Conservation (phyloP, 2,797 vertebrate species). For the Dallia pectoralis region DNA sequence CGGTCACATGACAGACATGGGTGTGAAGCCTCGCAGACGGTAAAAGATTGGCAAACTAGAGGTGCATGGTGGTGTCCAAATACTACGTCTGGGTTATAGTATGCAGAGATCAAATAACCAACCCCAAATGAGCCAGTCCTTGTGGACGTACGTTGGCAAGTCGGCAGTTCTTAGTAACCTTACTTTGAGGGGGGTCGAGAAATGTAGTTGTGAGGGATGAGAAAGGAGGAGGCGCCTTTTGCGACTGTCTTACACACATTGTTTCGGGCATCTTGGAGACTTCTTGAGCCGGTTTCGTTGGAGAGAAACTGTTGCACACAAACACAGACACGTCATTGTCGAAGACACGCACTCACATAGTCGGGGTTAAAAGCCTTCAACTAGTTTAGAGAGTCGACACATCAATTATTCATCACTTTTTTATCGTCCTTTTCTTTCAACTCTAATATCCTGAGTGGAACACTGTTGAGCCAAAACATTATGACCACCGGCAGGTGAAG, state of each 20-base stretch:
- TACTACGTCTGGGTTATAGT: background rate
- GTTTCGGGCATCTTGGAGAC: conserved; percentile 76
- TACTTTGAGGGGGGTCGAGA: conserved; percentile 39
- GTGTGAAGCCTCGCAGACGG: conserved; percentile 14
- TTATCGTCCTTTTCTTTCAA: background rate
- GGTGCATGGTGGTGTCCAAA: conserved; percentile 13
- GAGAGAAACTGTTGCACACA: conserved; percentile 68
- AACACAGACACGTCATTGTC: conserved; percentile 66
- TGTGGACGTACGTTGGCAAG: conserved; percentile 23
- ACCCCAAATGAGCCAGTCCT: conserved; percentile 41
- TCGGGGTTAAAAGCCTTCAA: conserved; percentile 15
- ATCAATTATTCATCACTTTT: background rate
- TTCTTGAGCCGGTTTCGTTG: conserved; percentile 65
- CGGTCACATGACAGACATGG: conserved; percentile 63
- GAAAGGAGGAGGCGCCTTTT: conserved; percentile 49
- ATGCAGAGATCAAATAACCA: conserved; percentile 40
- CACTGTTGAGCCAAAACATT: too few species aligned
- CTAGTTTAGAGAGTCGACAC: background rate
- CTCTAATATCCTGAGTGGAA: background rate
- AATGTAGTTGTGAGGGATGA: conserved; percentile 44
- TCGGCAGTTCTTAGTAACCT: conserved; percentile 41
- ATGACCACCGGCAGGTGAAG: too few species aligned
- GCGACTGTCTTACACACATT: conserved; percentile 80
- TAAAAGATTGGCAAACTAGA: conserved; percentile 26
- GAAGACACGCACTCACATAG: conserved; percentile 31